Conservation (phyloP, 2,797 vertebrate genomes). For the Pipistrellus pipistrellus region DNA sequence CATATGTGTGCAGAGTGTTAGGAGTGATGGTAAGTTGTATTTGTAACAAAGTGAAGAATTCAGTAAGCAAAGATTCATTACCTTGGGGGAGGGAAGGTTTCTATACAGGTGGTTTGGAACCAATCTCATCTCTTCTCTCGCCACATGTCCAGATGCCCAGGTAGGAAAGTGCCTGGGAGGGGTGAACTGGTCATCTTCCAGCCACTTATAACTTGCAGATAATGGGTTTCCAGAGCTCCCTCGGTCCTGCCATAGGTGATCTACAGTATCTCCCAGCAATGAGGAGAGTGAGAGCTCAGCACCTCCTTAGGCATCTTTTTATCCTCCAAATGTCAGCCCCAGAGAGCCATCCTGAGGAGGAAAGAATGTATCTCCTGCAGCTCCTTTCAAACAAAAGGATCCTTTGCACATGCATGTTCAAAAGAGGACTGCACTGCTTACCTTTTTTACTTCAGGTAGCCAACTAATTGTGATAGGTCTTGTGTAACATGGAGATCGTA, state of each 20-base stretch:
- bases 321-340: constrained; percentile 67
- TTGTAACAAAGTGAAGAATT: constrained; percentile 5
- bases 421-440: neutral
- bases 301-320: constrained; percentile 52
- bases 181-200: constrained; percentile 75
- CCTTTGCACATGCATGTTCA: neutral
- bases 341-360: constrained; percentile 13
- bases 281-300: constrained; percentile 61
- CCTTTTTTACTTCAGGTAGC: neutral
- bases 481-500: neutral
- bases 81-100: neutral
- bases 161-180: constrained; percentile 66
- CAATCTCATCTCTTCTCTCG: neutral
- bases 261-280: constrained; percentile 64
- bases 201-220: constrained; percentile 91
- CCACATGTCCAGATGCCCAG: constrained; percentile 85
- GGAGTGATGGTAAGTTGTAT: neutral
- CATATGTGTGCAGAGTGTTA: too few species aligned
- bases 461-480: neutral
- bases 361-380: neutral
- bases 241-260: constrained; percentile 74
- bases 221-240: constrained; percentile 84
- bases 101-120: constrained; percentile 36
- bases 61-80: neutral
- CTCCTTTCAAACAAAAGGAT: neutral